Conservation (phyloP, 2,797 vertebrate genomes). For the Sebastes steindachneri region DNA sequence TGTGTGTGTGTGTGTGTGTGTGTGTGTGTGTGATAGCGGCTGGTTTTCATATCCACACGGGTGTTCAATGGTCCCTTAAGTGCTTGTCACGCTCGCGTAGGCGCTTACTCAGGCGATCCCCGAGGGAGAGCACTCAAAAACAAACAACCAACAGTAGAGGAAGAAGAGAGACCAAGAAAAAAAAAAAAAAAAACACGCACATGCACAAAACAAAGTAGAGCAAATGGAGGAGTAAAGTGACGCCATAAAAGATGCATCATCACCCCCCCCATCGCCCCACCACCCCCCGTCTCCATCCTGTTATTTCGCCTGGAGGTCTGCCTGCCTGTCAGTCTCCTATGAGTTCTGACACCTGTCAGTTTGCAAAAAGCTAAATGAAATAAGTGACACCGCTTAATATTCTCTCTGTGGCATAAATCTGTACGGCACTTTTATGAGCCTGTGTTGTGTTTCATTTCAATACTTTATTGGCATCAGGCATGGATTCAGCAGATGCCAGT, state of each 20-base stretch:
- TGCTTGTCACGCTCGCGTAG: constrained; percentile 57
- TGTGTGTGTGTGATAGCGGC: not conserved
- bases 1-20: not conserved
- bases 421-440: constrained; percentile 47
- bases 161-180: not conserved
- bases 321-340: constrained; percentile 35
- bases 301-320: constrained; percentile 41
- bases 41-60: constrained; percentile 50
- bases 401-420: constrained; percentile 70
- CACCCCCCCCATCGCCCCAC: not conserved
- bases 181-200: not conserved
- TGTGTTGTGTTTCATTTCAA: constrained; percentile 52
- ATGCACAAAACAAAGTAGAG: constrained; percentile 48
- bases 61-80: constrained; percentile 52
- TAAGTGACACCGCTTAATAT: constrained; percentile 63
- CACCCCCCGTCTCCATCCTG: not conserved
- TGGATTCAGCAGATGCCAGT: constrained; percentile 39
- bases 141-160: constrained; percentile 41
- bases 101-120: constrained; percentile 55
- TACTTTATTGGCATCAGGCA: constrained; percentile 46
- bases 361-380: constrained; percentile 61
- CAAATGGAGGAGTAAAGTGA: constrained; percentile 56
- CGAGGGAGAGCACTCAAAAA: constrained; percentile 38
- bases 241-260: constrained; percentile 52
- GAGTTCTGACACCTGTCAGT: constrained; percentile 59